These are phyloP conservation scores for Pristionchus arcanus DNA, from an alignment of 2,888 invertebrate species.

Conservation along the genomic window DNA sequence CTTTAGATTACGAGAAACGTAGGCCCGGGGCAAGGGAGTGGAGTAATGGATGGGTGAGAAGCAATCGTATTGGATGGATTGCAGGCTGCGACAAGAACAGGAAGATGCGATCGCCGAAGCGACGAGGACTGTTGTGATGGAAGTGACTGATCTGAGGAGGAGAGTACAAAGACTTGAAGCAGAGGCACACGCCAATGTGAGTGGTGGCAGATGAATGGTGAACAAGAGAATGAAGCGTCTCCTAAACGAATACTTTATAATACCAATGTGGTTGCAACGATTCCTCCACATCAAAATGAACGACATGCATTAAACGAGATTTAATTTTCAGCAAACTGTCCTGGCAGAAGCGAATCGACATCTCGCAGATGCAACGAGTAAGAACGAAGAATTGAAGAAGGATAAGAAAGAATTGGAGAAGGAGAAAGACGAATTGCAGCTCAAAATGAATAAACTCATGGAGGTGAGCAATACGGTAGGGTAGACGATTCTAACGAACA, in stretches of 20 bases:
- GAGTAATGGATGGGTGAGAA: not conserved
- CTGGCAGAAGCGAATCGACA: not conserved
- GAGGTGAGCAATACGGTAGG: not conserved
- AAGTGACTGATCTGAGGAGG: no score
- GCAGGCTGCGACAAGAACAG: not conserved
- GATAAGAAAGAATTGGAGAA: not conserved
- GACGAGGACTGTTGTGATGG: not conserved
- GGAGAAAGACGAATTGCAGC: not conserved
- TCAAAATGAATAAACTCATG: not conserved
- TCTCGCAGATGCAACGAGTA: not conserved
- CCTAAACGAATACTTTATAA: no score
- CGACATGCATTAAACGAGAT: no score
- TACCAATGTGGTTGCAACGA: no score
- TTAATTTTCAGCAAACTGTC: not conserved
- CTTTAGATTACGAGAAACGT: not conserved
- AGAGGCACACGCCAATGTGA: slow-evolving; percentile 21
- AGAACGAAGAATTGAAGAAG: not conserved
- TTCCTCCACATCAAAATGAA: no score
- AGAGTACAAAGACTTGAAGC: no score
- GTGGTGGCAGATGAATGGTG: not conserved
- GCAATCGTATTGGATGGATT: not conserved
- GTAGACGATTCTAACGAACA: no score
- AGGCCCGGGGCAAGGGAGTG: no score
- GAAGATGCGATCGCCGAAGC: no score
- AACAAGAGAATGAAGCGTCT: no score